These are phyloP conservation scores for Steatornis caripensis DNA, from an alignment of 2,113 vertebrate species.

Conservation along the genomic window DNA sequence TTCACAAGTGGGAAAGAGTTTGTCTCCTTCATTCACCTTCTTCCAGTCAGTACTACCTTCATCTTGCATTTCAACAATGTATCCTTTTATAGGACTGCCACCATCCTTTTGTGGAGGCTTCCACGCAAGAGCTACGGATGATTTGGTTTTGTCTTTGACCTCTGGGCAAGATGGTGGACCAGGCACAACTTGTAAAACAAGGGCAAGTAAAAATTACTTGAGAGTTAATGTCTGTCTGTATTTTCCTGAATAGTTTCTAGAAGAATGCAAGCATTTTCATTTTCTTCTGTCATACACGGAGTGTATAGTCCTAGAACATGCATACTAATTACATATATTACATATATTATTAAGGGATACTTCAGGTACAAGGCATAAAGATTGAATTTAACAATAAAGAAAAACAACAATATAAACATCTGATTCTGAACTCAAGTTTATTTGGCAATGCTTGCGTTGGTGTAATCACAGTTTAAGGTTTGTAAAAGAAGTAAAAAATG, in stretches of 20 bases:
- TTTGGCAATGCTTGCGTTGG: not conserved
- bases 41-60: constrained; percentile 93
- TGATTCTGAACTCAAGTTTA: not conserved
- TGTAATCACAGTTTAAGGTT: not conserved
- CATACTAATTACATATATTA: not conserved
- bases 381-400: not conserved
- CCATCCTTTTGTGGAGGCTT: constrained; percentile 91
- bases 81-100: constrained; percentile 92
- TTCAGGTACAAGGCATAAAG: not conserved
- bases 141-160: constrained; percentile 92
- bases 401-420: not conserved
- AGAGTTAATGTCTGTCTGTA: not conserved
- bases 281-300: not conserved
- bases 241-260: not conserved
- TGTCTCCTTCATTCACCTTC: constrained; percentile 87
- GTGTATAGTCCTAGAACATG: not conserved
- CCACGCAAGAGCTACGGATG: constrained; percentile 87
- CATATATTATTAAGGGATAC: not conserved
- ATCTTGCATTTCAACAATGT: constrained; percentile 95
- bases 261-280: not conserved
- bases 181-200: constrained; percentile 79
- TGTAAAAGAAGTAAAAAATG: not conserved
- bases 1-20: constrained; percentile 85
- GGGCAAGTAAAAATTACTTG: not conserved
- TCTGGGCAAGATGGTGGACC: constrained; percentile 83